Evolutionary conservation across 1,140 invertebrate genomes (phyloP), one percentile per base, ranked within the genome.

Genomic region (Leptopilina clavipes): DNA sequence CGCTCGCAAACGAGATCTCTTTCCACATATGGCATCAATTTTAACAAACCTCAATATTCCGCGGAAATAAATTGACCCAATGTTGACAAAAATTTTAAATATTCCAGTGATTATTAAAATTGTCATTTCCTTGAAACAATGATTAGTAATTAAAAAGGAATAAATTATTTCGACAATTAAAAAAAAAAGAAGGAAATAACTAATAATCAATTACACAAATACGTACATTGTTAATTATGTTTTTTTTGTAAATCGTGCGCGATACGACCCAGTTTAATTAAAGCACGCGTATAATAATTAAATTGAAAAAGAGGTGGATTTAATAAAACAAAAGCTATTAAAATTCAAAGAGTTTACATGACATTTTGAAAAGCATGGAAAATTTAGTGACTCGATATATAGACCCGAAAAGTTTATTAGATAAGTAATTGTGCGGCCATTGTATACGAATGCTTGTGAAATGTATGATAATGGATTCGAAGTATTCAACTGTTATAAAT

Each of bases 401-500:
- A n/a, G n/a, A n/a, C 22, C 25, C 59, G 7, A 77, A 59, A 77
- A 59, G 80, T 70, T 83, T 76, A 78, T 75, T 81, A 65, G 77
- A 81, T 59, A 76, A 81, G 70, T 76, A 79, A 78, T 76, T 78
- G 78, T 81, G 81, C 78, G 81, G 78, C 74, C 76, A 79, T 78
- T 79, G 82, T 81, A 78, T 80, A 81, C 75, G 78, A 81, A 79
- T 79, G 81, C 81, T 78, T 79, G 79, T 83, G 79, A 83, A 81
- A 78, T 81, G 82, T 83, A 81, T 83, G 81, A 83, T 83, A 83
- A 81, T 81, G 81, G 82, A 83, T 83, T 79, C 82, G 82, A 81
- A 81, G 82, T 80, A 83, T 83, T 83, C 81, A 83, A 81, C 79
- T 76, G 76, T 78, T 76, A 83, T 81, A 77, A 78, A 83, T 81